phyloP scores from a whole-genome alignment of 2,888 invertebrate genomes.

The Bursaphelenchus okinawaensis region DNA sequence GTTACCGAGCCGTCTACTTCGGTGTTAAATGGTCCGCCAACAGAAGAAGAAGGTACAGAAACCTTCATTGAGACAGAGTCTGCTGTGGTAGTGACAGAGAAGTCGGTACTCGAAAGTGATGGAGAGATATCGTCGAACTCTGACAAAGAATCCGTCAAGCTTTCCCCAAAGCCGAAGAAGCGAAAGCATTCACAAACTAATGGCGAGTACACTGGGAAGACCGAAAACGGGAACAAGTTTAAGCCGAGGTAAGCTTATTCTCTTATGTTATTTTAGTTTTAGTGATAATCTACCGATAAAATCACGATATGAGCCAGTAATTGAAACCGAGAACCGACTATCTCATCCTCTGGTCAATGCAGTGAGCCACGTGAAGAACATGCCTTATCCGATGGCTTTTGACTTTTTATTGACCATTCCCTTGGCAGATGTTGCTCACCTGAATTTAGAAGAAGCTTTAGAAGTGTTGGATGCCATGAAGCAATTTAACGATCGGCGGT shows the following conservation, averaged over 20 bases:
- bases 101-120: neutral
- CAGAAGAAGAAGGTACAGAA: neutral
- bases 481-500: slow-evolving; percentile 75
- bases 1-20: neutral
- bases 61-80: neutral
- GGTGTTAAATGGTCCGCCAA: neutral
- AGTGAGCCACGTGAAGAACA: neutral
- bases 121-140: neutral
- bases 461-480: slow-evolving; percentile 1
- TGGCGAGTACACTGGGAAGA: no score
- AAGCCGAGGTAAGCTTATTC: no score
- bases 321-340: neutral
- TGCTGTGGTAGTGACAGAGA: neutral
- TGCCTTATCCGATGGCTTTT: neutral
- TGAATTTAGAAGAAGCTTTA: neutral
- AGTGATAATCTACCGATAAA: neutral
- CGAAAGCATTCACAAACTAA: no score
- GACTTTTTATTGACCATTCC: neutral
- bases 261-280: neutral
- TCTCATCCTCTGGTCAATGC: neutral
- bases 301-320: neutral
- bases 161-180: neutral
- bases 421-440: neutral
- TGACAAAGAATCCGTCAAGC: neutral
- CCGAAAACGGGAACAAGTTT: no score